A percentile compares a stretch with the other conserved stretches of the same genome.
These are phyloP conservation scores for Neria commutata DNA, from an alignment of 2,888 invertebrate species.

Conservation along the genomic window DNA sequence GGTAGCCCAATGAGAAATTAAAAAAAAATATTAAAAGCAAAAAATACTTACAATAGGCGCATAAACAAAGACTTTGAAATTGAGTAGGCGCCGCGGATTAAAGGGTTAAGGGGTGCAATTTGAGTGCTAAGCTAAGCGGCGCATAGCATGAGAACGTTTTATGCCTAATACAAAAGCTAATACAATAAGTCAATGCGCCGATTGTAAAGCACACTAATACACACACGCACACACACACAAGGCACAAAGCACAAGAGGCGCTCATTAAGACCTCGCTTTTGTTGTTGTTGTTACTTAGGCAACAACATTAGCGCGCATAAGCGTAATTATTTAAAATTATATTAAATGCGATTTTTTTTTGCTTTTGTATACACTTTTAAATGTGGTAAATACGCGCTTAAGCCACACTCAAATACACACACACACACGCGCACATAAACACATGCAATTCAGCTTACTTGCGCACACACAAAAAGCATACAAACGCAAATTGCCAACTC, in stretches of 20 bases:
- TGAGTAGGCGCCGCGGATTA: no score
- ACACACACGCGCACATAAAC: neutral
- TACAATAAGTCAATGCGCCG: no score
- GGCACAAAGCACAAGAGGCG: conserved; percentile 21
- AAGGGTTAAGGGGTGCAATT: no score
- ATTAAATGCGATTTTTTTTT: neutral
- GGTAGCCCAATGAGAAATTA: no score
- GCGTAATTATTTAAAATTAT: neutral
- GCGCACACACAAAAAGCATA: conserved; percentile 1
- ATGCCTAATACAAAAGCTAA: no score
- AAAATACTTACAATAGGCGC: no score
- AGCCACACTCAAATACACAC: neutral
- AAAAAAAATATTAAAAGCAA: conserved; percentile 12
- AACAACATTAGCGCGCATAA: neutral
- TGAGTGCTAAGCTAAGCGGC: no score
- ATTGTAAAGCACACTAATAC: no score
- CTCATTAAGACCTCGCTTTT: conserved; percentile 25
- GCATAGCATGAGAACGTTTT: no score
- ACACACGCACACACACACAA: neutral
- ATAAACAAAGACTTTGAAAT: no score
- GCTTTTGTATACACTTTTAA: neutral
- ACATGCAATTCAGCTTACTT: neutral
- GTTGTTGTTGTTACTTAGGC: conserved; percentile 1
- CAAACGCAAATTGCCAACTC: neutral
- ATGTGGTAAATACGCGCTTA: no score